Evolutionary conservation across 2,113 vertebrate genomes (phyloP).

Genomic region (Odobenus rosmarus): DNA sequence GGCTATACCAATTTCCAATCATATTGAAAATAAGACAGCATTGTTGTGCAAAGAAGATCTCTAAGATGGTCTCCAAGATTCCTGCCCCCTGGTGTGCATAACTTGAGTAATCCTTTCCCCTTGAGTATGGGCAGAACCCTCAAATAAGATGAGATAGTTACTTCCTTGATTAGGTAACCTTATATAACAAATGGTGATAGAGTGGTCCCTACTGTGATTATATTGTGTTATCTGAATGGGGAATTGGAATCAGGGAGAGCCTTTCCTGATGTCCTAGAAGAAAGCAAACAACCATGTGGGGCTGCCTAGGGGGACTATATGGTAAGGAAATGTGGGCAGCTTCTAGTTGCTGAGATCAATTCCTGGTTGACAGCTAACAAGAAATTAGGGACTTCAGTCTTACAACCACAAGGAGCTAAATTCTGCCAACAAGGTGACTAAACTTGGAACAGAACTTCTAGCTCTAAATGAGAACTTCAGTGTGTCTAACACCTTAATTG

Average conservation of each 20-base stretch:
- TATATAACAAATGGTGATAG: not conserved
- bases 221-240: not conserved
- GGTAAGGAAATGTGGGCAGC: not conserved
- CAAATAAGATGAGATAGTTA: not conserved
- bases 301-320: fast-evolving
- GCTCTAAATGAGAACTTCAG: not conserved
- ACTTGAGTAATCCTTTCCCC: not conserved
- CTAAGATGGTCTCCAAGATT: not conserved
- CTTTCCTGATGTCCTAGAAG: not conserved
- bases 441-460: not conserved
- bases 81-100: fast-evolving
- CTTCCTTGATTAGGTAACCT: not conserved
- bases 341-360: not conserved
- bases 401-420: not conserved
- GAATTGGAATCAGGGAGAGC: not conserved
- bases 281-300: not conserved
- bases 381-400: not conserved
- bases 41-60: not conserved
- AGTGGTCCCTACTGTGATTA: not conserved
- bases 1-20: not conserved
- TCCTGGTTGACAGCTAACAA: not conserved
- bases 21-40: not conserved
- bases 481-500: not conserved
- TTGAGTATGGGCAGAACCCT: not conserved
- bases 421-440: not conserved